A percentile compares a stretch with the other conserved stretches of the same genome.
These are phyloP conservation scores for Brachyhypopomus occidentalis DNA, from an alignment of 2,113 vertebrate genomes.

Conservation along the genomic window DNA sequence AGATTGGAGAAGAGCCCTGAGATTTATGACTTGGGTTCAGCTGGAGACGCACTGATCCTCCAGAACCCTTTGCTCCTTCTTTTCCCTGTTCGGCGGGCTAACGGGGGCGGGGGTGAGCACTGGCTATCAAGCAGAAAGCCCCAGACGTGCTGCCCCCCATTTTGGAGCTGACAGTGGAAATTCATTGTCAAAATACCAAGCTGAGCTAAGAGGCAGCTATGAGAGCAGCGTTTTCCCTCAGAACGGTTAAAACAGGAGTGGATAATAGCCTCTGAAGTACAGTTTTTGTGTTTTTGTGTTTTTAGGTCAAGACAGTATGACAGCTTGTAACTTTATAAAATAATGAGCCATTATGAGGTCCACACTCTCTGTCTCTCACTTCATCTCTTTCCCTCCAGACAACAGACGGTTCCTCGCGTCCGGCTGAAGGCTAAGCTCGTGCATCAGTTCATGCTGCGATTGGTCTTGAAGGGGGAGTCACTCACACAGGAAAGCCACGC, in stretches of 20 bases:
- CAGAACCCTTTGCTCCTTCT: conserved; percentile 37
- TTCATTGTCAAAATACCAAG: not conserved
- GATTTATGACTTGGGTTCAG: conserved; percentile 51
- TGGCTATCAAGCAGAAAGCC: conserved; percentile 18
- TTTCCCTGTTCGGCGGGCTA: conserved; percentile 41
- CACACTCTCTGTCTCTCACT: conserved; percentile 26
- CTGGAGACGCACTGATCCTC: conserved; percentile 43
- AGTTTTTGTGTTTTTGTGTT: not conserved
- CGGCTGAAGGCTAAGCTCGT: conserved; percentile 34
- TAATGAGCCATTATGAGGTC: not conserved
- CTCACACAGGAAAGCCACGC: conserved; percentile 35
- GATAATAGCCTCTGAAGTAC: not conserved
- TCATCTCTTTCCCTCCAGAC: conserved; percentile 1
- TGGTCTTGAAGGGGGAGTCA: conserved; percentile 32
- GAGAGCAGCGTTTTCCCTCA: too few species aligned
- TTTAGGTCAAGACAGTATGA: not conserved
- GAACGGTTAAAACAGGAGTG: not conserved
- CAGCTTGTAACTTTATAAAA: not conserved
- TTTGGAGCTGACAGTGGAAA: conserved; percentile 9
- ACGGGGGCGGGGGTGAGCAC: conserved; percentile 28
- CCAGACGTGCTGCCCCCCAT: conserved; percentile 9
- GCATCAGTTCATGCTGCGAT: conserved; percentile 47
- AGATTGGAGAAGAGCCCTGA: conserved; percentile 39
- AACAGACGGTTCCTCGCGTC: conserved; percentile 22
- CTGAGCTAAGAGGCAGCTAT: not conserved